These are phyloP conservation scores for Protaetia brevitarsis DNA, from an alignment of 1,140 invertebrate species.

Conservation along the genomic window DNA sequence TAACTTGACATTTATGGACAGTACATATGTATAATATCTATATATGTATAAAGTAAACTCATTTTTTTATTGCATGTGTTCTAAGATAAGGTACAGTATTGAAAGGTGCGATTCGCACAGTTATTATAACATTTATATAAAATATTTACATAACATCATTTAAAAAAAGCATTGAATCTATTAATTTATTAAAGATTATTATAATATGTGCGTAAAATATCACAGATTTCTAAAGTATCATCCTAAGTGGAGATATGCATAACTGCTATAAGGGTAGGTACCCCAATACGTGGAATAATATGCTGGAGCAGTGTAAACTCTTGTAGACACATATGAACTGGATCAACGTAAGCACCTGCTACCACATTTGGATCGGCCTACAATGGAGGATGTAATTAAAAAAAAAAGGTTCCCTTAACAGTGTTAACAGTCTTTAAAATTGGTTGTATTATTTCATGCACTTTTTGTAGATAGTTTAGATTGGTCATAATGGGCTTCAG, in stretches of 20 bases:
- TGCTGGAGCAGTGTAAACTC: not conserved
- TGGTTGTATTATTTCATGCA: too few species aligned
- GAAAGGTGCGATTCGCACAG: too few species aligned
- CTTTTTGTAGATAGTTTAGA: too few species aligned
- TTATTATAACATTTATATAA: too few species aligned
- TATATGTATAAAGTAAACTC: too few species aligned
- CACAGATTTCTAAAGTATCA: not conserved
- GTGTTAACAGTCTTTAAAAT: too few species aligned
- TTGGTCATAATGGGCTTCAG: too few species aligned
- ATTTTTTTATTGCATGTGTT: too few species aligned
- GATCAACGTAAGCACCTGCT: not conserved
- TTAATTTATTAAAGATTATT: not conserved
- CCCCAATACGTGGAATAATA: not conserved
- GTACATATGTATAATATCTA: too few species aligned
- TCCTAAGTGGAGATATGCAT: not conserved
- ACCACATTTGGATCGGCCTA: not conserved
- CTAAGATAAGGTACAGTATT: too few species aligned
- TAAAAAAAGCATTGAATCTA: not conserved
- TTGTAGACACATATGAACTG: not conserved
- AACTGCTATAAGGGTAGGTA: not conserved
- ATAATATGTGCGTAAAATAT: not conserved
- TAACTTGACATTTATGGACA: conserved; percentile 16
- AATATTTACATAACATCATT: not conserved
- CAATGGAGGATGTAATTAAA: not conserved
- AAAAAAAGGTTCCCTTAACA: too few species aligned